Base-by-base conservation (phyloP, 1,140 invertebrate species). In the Drosophila busckii region DNA sequence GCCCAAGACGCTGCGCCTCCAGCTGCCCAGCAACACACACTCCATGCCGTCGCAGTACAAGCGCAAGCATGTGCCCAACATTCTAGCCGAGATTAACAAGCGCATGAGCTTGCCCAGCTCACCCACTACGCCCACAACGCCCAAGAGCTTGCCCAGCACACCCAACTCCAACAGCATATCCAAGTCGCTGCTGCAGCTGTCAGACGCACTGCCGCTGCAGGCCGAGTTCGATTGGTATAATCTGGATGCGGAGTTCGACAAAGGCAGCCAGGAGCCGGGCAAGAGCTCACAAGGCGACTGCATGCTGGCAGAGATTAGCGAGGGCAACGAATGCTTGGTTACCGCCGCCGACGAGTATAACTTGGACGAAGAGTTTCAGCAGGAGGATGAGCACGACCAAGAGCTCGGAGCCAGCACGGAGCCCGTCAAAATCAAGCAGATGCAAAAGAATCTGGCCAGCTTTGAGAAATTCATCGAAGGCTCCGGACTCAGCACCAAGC, bases 211-310 rank as follows among this genome's bases (percentile, higher is more conserved):
- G 13, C 80, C 85, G 0, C 49, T 87, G 4, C 84, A 87, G 37
- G 82, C 82, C 1, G 86, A 87, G 38, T 87, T 87, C 17, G 86
- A 87, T 54, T 87, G 85, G 86, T 87, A 87, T 44, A 87, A 87
- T 59, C 59, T 87, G 29, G 86, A 87, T 56, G 85, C 58, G n/a
- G 86, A 87, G 45, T 87, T 82, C 53, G 82, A 85, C n/a, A 66
- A 54, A 38, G 56, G 38, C 45, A 40, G 22, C 20, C 22, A 63
- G 10, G 15, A 29, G 12, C n/a, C 54, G 2, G n/a, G n/a, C n/a
- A 64, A 59, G 10, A 62, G 31, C 7, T 17, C 23, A 1, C 31
- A 54, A 2, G 13, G 31, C 12, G 61, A 71, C 9, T 41, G 48
- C 13, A 69, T 84, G 65, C 38, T 82, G 6, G 71, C 38, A 22